Conservation (phyloP, 2,888 invertebrate species). For the Allacma fusca region DNA sequence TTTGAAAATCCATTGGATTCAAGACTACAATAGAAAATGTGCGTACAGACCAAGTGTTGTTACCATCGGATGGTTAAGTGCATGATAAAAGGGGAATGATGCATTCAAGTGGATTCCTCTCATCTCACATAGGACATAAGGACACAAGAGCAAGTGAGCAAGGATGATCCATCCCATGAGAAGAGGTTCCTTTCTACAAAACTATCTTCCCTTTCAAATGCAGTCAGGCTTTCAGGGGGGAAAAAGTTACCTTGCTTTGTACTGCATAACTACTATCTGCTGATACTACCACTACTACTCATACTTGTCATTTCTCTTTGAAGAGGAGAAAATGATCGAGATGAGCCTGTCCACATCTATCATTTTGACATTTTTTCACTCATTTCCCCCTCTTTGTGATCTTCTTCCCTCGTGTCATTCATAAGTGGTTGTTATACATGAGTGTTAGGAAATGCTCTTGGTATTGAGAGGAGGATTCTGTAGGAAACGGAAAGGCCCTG, state of each 20-base stretch:
- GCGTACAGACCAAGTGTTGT: background rate
- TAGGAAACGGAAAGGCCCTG: too few species aligned
- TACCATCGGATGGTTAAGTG: background rate
- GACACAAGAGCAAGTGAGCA: background rate
- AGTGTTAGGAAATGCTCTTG: background rate
- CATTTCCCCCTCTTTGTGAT: conserved; percentile 37
- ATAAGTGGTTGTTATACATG: conserved; percentile 13
- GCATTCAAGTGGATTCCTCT: conserved; percentile 34
- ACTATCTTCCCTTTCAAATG: conserved; percentile 7
- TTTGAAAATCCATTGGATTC: background rate
- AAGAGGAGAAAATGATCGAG: conserved; percentile 48
- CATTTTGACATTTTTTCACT: conserved; percentile 50
- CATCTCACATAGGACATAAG: background rate
- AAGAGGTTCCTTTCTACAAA: background rate
- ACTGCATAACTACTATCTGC: background rate
- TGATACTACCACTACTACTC: background rate
- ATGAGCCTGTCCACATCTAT: conserved; percentile 49
- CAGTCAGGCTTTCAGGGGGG: background rate
- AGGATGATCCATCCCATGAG: conserved; percentile 3
- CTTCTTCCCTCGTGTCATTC: conserved; percentile 14
- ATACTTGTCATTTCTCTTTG: conserved; percentile 48
- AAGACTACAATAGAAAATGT: background rate
- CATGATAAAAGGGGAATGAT: conserved; percentile 22
- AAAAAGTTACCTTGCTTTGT: background rate
- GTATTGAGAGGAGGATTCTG: too few species aligned